These are phyloP conservation scores for Eupsilia transversa DNA, from an alignment of 2,888 invertebrate species.

Conservation along the genomic window DNA sequence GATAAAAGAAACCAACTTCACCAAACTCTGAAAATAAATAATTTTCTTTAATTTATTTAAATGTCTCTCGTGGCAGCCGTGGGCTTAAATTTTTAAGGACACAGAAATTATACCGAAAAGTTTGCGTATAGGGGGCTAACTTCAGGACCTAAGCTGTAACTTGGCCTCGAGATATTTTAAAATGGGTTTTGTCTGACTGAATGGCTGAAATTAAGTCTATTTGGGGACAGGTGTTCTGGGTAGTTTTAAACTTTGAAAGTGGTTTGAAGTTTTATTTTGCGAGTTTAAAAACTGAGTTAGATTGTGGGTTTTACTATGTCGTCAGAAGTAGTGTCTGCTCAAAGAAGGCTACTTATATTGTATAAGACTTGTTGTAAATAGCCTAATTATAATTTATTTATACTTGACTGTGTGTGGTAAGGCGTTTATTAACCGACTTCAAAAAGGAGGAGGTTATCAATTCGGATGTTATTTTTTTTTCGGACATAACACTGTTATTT, in stretches of 20 bases:
- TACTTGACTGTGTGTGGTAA: not conserved
- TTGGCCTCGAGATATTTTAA: slow-evolving; percentile 34
- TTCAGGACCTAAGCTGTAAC: slow-evolving; percentile 42
- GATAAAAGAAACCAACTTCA: slow-evolving; percentile 33
- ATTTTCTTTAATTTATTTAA: slow-evolving; percentile 58
- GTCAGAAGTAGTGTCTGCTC: not conserved
- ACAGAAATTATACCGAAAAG: slow-evolving; percentile 53
- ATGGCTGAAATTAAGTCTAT: slow-evolving; percentile 46
- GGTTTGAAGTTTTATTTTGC: slow-evolving; percentile 23
- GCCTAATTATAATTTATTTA: not conserved
- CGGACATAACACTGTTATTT: no score
- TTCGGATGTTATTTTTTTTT: no score
- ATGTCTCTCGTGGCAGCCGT: slow-evolving; percentile 25
- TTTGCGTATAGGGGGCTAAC: slow-evolving; percentile 34
- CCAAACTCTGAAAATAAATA: slow-evolving; percentile 40
- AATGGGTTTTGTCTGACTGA: slow-evolving; percentile 34
- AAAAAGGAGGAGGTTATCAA: no score
- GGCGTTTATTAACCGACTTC: no score
- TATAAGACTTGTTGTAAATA: not conserved
- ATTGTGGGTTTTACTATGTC: not conserved
- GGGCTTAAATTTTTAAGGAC: slow-evolving; percentile 37
- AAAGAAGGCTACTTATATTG: not conserved
- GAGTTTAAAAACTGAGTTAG: slow-evolving; percentile 6
- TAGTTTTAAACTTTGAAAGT: slow-evolving; percentile 24
- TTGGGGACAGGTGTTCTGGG: slow-evolving; percentile 45